Base-by-base conservation (phyloP, 2,113 vertebrate genomes). In the Etia nguti region DNA sequence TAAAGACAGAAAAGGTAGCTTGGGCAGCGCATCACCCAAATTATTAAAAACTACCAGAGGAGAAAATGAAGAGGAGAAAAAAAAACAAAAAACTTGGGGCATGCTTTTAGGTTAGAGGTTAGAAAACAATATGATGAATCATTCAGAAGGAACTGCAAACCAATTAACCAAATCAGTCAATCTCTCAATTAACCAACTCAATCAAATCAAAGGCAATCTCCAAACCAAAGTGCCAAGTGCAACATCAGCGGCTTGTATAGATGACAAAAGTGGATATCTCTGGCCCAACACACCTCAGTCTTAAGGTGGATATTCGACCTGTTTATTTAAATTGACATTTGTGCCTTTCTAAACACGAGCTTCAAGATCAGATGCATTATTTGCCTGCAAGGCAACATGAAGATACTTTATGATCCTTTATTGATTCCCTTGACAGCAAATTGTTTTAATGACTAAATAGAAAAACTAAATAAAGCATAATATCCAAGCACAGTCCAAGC, bases 101-200 rank as follows among this genome's bases (percentile, higher is more conserved):
- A 96, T 96, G 96, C 95, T 90, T 95, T 94, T 86, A 91, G 93
- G 94, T 97, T 89, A 92, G 90, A 87, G 83, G 87, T 95, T 24
- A 90, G 92, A 80, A 60, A 95, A 90, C 52, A 60, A 11, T 94
- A 95, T 52, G 86, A 85, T 81, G 9, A 92, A 86, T 84, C 92
- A 93, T 95, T 94, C 90, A 92, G 94, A 93, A 96, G 95, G n/a
- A 95, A 95, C 82, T 82, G 36, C 93, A 97, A 95, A 84, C 93
- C 92, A 86, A 89, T 89, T 93, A 85, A 91, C 88, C 92, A 88
- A 93, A 89, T 86, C 80, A 92, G 55, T 52, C 54, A 70, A 41
- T 84, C 31, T 59, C 29, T 50, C 91, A 87, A 88, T 91, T 94
- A 85, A 91, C 88, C 94, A 88, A 93, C 91, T 92, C 88, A 93